Conservation (phyloP, 2,888 invertebrate species). For the Operophtera brumata region DNA sequence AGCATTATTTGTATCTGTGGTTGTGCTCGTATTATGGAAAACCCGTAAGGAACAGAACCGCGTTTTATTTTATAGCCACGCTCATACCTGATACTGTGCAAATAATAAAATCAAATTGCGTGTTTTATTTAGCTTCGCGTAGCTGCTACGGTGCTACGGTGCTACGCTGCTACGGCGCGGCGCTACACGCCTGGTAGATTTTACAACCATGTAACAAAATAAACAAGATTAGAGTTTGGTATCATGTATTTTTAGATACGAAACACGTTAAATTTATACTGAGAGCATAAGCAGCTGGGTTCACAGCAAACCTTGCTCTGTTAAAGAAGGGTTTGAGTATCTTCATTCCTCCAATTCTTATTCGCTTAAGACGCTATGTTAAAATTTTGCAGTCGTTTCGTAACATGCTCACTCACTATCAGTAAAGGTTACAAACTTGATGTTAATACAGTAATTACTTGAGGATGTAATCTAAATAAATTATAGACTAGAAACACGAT, state of each 20-base stretch:
- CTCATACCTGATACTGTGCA: not conserved
- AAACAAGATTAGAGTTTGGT: not conserved
- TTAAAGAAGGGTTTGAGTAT: too few species aligned
- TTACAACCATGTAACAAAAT: not conserved
- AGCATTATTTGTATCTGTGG: not conserved
- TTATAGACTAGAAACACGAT: too few species aligned
- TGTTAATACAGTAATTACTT: too few species aligned
- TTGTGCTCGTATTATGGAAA: not conserved
- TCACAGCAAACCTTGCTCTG: too few species aligned
- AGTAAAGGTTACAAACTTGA: too few species aligned
- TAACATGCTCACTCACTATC: too few species aligned
- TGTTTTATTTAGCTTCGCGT: constrained; percentile 1
- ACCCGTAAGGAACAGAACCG: not conserved
- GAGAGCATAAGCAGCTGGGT: not conserved
- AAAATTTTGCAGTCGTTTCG: too few species aligned
- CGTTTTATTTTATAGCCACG: constrained; percentile 1
- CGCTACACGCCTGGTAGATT: not conserved
- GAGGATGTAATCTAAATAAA: too few species aligned
- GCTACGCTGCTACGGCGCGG: not conserved
- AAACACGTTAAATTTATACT: not conserved
- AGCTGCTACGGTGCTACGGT: constrained; percentile 1
- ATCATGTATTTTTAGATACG: not conserved
- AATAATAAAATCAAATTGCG: constrained; percentile 7
- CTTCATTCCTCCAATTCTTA: too few species aligned
- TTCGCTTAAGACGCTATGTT: too few species aligned